Conservation (phyloP, 2,113 vertebrate species). For the Jaculus jaculus region DNA sequence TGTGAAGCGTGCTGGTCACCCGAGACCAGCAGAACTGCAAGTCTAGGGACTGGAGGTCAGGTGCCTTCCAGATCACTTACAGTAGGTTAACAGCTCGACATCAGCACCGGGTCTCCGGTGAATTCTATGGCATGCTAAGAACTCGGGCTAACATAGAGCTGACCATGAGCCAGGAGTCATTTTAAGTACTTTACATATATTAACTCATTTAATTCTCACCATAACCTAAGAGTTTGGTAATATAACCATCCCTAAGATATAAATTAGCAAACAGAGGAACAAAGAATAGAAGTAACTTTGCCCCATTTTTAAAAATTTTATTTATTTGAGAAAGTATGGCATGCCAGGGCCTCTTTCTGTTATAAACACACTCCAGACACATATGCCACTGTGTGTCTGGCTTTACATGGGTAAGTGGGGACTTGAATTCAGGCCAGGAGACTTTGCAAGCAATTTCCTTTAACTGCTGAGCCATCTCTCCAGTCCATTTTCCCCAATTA, state of each 20-base stretch:
- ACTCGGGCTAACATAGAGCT: background rate
- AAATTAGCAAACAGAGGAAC: background rate
- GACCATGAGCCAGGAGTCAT: background rate
- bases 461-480: too few species aligned
- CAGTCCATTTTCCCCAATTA: background rate
- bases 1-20: background rate
- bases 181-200: background rate
- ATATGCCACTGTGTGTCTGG: too few species aligned
- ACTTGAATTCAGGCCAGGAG: too few species aligned
- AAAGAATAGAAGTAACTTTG: background rate
- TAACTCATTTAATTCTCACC: background rate
- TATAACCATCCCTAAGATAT: background rate
- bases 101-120: background rate
- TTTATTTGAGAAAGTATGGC: too few species aligned
- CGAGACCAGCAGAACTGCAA: background rate
- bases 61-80: background rate
- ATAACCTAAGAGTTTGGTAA: conserved; percentile 12
- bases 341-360: too few species aligned
- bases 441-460: too few species aligned
- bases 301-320: too few species aligned
- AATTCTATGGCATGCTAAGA: background rate
- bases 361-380: too few species aligned
- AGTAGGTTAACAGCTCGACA: background rate
- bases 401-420: too few species aligned
- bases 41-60: background rate